Percentiles rank a stretch among this genome's conserved stretches.
These are phyloP conservation scores for Acanthochromis polyacanthus DNA, from an alignment of 2,113 vertebrate genomes.

Conservation along the genomic window DNA sequence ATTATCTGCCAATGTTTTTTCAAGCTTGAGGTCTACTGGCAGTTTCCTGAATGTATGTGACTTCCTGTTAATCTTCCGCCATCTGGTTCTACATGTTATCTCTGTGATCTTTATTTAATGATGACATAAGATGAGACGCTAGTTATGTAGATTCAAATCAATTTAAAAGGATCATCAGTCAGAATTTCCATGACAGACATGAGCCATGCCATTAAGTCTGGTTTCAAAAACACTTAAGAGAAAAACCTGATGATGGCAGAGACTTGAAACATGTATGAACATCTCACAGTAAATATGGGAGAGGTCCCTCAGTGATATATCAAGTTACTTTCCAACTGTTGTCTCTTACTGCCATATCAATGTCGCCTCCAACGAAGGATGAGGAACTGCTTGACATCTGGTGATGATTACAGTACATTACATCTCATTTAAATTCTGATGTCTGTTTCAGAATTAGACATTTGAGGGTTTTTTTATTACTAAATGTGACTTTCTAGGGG, in stretches of 20 bases:
- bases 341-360: constrained; percentile 40
- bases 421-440: constrained; percentile 20
- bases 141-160: not conserved
- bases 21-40: not conserved
- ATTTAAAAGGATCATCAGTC: not conserved
- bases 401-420: constrained; percentile 30
- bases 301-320: constrained; percentile 8
- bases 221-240: constrained; percentile 15
- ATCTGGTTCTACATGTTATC: not conserved
- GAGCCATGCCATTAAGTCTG: not conserved
- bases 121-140: not conserved
- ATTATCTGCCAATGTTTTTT: too few species aligned
- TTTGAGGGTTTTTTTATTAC: not conserved
- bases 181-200: not conserved
- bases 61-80: too few species aligned
- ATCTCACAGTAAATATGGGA: constrained; percentile 67
- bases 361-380: constrained; percentile 51
- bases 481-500: too few species aligned
- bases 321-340: constrained; percentile 46
- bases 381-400: constrained; percentile 49
- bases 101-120: not conserved
- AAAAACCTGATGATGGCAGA: constrained; percentile 36
- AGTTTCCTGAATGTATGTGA: not conserved
- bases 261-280: constrained; percentile 60
- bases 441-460: not conserved